Evolutionary conservation across 1,140 invertebrate genomes (phyloP), one percentile per base, ranked within the genome.

Genomic region (Drosophila burlai): DNA sequence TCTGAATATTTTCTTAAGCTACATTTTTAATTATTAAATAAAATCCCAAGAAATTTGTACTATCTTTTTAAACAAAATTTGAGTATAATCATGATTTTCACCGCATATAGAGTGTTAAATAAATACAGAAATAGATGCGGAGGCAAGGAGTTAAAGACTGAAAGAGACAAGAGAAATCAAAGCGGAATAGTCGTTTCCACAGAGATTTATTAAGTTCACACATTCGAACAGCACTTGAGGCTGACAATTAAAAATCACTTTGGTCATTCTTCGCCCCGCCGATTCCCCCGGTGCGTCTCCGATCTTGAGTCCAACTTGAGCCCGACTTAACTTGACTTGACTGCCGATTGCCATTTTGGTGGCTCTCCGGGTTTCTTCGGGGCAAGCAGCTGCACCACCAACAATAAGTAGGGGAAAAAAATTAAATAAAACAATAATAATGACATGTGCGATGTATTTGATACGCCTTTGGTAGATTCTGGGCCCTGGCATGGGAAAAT

Each of bases 211-310:
- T 85, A 89, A 89, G 85, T 89, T 89, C 85, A 83, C 85, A 89
- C 85, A 89, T 89, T 89, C 71, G 62, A 84, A 84, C 77, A 84
- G 81, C 85, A 89, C 85, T 89, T 82, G 79, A 80, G 72, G 85
- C 85, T 90, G 85, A 89, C 85, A 90, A 89, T 89, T 89, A 89
- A 89, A 89, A 82, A 89, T 83, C 81, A 89, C 85, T 89, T 77
- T 77, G 64, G 73, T 67, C 75, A 45, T 47, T 50, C 63, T 34
- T 31, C 49, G 57, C 6, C 18, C 24, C 49, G 4, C 21, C 11
- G 6, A 13, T 9, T 7, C 13, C 18, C n/a, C n/a, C 29, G 11
- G 13, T 18, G 3, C 18, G 2, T 29, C 21, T 7, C 31, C 15
- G 24, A 11, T 36, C 31, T 55, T 26, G 31, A 31, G 21, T 15